Percentiles rank a stretch among this genome's conserved stretches.
These are phyloP conservation scores for Cataglyphis altisquamis DNA, from an alignment of 2,888 invertebrate genomes.

Conservation along the genomic window DNA sequence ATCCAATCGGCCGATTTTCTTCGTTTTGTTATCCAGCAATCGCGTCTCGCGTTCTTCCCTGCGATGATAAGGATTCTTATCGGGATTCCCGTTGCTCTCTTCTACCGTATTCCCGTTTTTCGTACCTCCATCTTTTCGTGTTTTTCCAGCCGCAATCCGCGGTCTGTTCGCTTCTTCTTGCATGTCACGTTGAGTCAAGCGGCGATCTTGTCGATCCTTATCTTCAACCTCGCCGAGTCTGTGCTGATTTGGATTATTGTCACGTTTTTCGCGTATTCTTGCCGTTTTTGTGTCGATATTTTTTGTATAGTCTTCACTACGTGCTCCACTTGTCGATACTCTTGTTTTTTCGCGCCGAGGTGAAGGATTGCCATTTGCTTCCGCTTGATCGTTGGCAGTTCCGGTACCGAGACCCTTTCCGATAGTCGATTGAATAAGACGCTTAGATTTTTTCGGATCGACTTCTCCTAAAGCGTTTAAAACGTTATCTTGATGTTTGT, in stretches of 20 bases:
- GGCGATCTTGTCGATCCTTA: conserved; percentile 42
- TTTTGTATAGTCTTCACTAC: conserved; percentile 20
- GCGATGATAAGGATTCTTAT: conserved; percentile 29
- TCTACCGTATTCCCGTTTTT: not conserved
- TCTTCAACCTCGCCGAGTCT: conserved; percentile 43
- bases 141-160: conserved; percentile 27
- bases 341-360: conserved; percentile 1
- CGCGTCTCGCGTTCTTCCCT: conserved; percentile 28
- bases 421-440: not conserved
- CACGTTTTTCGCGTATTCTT: conserved; percentile 63
- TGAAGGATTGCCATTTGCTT: conserved; percentile 9
- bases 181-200: conserved; percentile 44
- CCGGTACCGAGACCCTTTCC: conserved; percentile 41
- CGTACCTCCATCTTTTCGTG: not conserved
- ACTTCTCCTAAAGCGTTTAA: not conserved
- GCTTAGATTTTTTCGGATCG: not conserved
- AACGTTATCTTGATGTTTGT: not conserved
- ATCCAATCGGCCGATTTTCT: conserved; percentile 26
- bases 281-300: conserved; percentile 24
- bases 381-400: conserved; percentile 44
- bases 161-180: conserved; percentile 42
- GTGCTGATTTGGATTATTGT: conserved; percentile 45
- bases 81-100: conserved; percentile 1
- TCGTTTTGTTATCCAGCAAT: conserved; percentile 27
- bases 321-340: conserved; percentile 18